Evolutionary conservation across 2,113 vertebrate species (phyloP).

Genomic region (Serinus canaria): DNA sequence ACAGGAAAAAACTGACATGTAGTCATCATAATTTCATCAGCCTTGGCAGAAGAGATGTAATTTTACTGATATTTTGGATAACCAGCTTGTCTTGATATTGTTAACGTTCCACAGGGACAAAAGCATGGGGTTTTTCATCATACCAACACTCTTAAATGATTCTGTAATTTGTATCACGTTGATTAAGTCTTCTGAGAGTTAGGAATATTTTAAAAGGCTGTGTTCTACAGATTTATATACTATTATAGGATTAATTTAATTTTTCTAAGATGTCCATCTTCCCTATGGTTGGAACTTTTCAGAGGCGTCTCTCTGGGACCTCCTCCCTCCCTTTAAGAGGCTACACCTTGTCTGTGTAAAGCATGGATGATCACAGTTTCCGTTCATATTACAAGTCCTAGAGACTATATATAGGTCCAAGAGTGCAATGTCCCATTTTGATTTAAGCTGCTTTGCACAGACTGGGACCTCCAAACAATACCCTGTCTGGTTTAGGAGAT

Average conservation of each 20-base stretch:
- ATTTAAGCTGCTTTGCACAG: background rate
- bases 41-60: constrained; percentile 17
- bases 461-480: background rate
- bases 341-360: background rate
- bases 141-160: constrained; percentile 60
- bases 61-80: constrained; percentile 57
- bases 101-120: constrained; percentile 58
- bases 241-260: constrained; percentile 56
- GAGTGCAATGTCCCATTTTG: background rate
- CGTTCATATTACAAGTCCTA: background rate
- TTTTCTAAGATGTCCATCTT: constrained; percentile 62
- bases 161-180: constrained; percentile 65
- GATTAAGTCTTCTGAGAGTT: constrained; percentile 57
- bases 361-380: background rate
- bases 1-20: background rate
- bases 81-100: constrained; percentile 54
- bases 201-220: constrained; percentile 56
- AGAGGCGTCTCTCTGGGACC: background rate
- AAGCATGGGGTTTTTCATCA: constrained; percentile 59
- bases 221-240: constrained; percentile 62
- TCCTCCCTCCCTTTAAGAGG: background rate
- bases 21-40: constrained; percentile 22
- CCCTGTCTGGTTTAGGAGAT: background rate
- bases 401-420: background rate
- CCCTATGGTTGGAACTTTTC: constrained; percentile 50